These are phyloP conservation scores for Euwallacea fornicatus DNA, from an alignment of 1,140 invertebrate species.

Conservation along the genomic window DNA sequence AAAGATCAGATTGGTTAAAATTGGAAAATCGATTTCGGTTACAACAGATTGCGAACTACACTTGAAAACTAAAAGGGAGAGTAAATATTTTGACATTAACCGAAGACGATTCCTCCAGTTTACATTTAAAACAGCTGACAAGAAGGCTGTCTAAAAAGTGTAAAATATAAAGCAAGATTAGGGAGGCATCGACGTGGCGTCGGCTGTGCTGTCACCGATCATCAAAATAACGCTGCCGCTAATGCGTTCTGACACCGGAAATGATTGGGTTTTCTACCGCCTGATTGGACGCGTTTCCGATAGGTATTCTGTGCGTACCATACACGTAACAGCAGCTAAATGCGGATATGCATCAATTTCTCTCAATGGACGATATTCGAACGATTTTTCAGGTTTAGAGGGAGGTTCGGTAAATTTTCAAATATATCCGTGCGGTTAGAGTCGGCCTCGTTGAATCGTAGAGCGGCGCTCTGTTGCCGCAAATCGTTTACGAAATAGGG, in stretches of 20 bases:
- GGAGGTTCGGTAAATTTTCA: no score
- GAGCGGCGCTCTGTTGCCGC: no score
- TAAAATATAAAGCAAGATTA: constrained; percentile 19
- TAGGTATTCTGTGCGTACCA: constrained; percentile 12
- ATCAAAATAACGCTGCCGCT: constrained; percentile 45
- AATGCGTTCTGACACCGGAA: constrained; percentile 48
- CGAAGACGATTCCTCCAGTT: no score
- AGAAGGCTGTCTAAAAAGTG: constrained; percentile 15
- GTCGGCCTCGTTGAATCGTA: no score
- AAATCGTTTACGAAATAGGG: no score
- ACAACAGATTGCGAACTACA: constrained; percentile 6
- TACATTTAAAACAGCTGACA: constrained; percentile 13
- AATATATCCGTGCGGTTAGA: no score
- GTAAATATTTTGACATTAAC: not conserved
- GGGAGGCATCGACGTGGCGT: constrained; percentile 33
- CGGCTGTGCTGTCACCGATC: constrained; percentile 44
- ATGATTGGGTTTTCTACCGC: constrained; percentile 47
- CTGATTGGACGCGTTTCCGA: constrained; percentile 46
- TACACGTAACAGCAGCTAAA: constrained; percentile 31
- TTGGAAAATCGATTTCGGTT: no score
- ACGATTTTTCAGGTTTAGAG: no score
- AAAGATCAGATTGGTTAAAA: no score
- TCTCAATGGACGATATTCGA: no score
- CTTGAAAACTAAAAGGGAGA: constrained; percentile 1
- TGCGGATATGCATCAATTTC: not conserved